These are phyloP conservation scores for Saccostrea cuccullata DNA, from an alignment of 1,140 invertebrate species.

Conservation along the genomic window DNA sequence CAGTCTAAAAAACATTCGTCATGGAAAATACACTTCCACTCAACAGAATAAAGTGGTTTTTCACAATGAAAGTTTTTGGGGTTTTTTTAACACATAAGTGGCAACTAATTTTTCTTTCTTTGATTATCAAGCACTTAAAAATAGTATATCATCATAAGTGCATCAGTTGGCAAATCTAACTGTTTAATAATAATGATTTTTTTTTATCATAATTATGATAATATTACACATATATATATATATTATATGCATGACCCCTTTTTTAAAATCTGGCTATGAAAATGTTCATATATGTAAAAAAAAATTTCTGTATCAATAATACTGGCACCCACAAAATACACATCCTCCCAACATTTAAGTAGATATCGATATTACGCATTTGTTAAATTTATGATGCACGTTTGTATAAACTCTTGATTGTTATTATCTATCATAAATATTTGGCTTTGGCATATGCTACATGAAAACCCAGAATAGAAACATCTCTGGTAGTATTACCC, in stretches of 20 bases:
- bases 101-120: too few relatives aligned
- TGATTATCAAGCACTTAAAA: too few relatives aligned
- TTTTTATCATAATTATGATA: too few relatives aligned
- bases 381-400: not conserved
- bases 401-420: not conserved
- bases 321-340: not conserved
- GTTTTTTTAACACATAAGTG: too few relatives aligned
- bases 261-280: not conserved
- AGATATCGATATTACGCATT: not conserved
- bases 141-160: too few relatives aligned
- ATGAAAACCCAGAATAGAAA: not conserved
- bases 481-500: not conserved
- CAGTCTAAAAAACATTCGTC: too few relatives aligned
- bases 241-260: not conserved
- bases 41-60: too few relatives aligned
- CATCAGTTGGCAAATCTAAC: too few relatives aligned
- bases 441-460: not conserved
- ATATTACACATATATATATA: not conserved
- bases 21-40: too few relatives aligned
- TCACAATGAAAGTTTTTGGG: too few relatives aligned
- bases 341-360: not conserved
- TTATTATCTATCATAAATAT: conserved; percentile 33
- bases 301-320: not conserved
- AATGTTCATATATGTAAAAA: not conserved
- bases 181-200: too few relatives aligned